Evolutionary conservation across 2,797 vertebrate genomes (phyloP).

Genomic region (Diplodus puntazzo): DNA sequence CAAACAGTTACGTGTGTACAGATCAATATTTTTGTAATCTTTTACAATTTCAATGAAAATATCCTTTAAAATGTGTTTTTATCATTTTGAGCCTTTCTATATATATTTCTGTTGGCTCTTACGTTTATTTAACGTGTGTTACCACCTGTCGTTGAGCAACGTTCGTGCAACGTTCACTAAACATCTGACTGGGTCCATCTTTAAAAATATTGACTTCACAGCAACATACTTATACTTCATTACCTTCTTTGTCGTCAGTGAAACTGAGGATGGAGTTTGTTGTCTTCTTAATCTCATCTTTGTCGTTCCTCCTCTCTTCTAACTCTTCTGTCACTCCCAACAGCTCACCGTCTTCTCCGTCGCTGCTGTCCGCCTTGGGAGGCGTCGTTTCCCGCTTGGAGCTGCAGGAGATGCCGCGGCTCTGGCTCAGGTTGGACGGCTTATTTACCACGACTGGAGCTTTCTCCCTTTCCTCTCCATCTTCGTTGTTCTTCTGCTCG

Average conservation of each 20-base stretch:
- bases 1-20: neutral
- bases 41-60: too few species aligned
- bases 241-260: conserved; percentile 83
- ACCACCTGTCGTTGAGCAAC: neutral
- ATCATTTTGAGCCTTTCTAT: neutral
- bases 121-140: neutral
- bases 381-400: conserved; percentile 72
- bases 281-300: conserved; percentile 47
- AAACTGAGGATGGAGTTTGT: conserved; percentile 78
- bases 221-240: neutral
- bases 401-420: conserved; percentile 78
- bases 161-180: neutral
- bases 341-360: conserved; percentile 53
- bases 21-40: too few species aligned
- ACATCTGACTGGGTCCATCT: conserved; percentile 1
- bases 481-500: conserved; percentile 26
- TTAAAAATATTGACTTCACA: neutral
- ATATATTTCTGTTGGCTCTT: neutral
- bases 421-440: conserved; percentile 43
- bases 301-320: conserved; percentile 18
- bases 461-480: conserved; percentile 12
- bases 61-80: neutral
- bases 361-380: conserved; percentile 57
- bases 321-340: conserved; percentile 25
- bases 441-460: conserved; percentile 37